A percentile compares a stretch with the other conserved stretches of the same genome.
Evolutionary conservation across 1,140 invertebrate genomes (phyloP).

Genomic region (Sitophilus oryzae): DNA sequence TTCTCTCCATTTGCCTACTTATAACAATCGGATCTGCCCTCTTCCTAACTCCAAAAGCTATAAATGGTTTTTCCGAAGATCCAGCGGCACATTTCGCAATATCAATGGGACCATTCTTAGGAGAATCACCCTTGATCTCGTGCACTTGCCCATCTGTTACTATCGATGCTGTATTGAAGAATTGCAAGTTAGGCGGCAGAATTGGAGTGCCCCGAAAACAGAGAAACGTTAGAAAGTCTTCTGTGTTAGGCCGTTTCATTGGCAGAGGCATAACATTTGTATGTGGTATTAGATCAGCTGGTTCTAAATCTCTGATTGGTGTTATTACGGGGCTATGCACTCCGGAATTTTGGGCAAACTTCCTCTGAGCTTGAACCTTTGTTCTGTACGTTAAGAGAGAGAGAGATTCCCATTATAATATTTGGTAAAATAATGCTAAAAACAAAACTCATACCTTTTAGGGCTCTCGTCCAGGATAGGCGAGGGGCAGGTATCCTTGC

Average conservation of each 20-base stretch:
- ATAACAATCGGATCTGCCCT: slow-evolving; percentile 47
- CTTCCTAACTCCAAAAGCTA: slow-evolving; percentile 52
- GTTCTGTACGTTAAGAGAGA: slow-evolving; percentile 49
- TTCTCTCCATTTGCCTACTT: slow-evolving; percentile 44
- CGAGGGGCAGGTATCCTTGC: slow-evolving; percentile 35
- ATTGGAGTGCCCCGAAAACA: slow-evolving; percentile 77
- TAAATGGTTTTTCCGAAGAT: slow-evolving; percentile 42
- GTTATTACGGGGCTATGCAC: slow-evolving; percentile 51
- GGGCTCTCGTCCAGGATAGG: slow-evolving; percentile 45
- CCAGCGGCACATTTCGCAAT: slow-evolving; percentile 33
- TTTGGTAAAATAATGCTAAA: slow-evolving; percentile 1
- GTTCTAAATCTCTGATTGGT: slow-evolving; percentile 57
- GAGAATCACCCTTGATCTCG: slow-evolving; percentile 34
- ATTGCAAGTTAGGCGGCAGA: slow-evolving; percentile 67
- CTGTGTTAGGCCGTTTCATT: slow-evolving; percentile 73
- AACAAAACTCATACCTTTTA: slow-evolving; percentile 46
- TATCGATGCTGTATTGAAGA: slow-evolving; percentile 55
- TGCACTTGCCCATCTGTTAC: slow-evolving; percentile 35
- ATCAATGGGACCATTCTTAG: slow-evolving; percentile 38
- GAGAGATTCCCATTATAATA: slow-evolving; percentile 9
- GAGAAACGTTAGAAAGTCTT: slow-evolving; percentile 85
- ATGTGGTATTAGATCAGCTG: slow-evolving; percentile 44
- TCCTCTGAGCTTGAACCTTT: slow-evolving; percentile 81
- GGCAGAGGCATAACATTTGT: slow-evolving; percentile 47
- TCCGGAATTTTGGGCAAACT: slow-evolving; percentile 78